Conservation (phyloP, 2,113 vertebrate species). For the Sminthopsis crassicaudata region DNA sequence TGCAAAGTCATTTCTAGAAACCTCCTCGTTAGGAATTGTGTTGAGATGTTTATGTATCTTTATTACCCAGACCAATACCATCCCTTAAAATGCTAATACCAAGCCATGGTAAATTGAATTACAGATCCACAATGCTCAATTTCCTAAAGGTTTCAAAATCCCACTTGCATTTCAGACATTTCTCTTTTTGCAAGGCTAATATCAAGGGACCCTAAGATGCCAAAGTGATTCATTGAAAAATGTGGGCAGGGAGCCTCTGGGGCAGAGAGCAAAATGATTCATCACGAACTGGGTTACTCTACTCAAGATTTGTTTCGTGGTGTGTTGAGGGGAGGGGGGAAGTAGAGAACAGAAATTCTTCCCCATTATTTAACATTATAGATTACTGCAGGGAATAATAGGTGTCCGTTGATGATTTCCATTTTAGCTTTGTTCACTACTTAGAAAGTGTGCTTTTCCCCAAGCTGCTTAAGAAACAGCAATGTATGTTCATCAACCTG, state of each 20-base stretch:
- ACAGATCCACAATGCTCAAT: background rate
- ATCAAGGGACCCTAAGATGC: background rate
- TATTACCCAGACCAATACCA: background rate
- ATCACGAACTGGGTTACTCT: background rate
- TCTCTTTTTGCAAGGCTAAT: background rate
- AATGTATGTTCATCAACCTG: background rate
- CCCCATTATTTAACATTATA: background rate
- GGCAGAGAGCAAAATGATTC: background rate
- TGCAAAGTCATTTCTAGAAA: background rate
- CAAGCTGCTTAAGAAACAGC: background rate
- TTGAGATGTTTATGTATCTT: background rate
- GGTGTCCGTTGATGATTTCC: background rate
- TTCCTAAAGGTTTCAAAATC: background rate
- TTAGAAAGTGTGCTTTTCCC: background rate
- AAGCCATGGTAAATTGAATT: background rate
- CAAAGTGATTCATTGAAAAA: background rate
- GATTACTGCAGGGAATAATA: background rate
- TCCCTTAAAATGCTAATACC: background rate
- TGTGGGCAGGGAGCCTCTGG: background rate
- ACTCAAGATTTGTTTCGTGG: background rate
- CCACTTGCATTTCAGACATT: conserved; percentile 4
- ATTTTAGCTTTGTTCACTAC: background rate
- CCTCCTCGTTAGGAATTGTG: background rate
- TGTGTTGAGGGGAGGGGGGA: background rate
- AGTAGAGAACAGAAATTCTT: background rate